A percentile compares a stretch with the other conserved stretches of the same genome.
These are phyloP conservation scores for Nemopilema nomurai DNA, from an alignment of 30 jellyfish, hydroid and myxozoan genomes.

Conservation along the genomic window DNA sequence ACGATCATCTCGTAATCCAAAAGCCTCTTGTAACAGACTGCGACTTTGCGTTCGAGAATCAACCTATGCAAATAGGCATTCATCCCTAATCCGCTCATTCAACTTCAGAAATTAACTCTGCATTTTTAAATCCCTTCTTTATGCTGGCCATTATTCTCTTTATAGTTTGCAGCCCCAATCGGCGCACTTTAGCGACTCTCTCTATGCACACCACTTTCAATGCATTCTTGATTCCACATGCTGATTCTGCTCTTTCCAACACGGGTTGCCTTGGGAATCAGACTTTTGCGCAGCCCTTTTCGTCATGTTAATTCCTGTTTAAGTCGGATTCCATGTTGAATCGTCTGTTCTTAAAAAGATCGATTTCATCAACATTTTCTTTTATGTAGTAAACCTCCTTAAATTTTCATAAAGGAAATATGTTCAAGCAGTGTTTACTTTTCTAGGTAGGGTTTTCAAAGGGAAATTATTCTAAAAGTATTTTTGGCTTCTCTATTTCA, in stretches of 20 bases:
- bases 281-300: neutral
- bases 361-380: no score
- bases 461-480: no score
- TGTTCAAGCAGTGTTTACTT: neutral
- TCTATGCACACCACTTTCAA: neutral
- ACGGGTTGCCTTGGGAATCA: neutral
- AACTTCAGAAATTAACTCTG: conserved; percentile 3
- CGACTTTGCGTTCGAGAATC: neutral
- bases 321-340: neutral
- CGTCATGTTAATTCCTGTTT: neutral
- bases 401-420: no score
- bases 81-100: neutral
- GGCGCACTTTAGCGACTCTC: neutral
- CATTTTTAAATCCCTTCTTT: conserved; percentile 6
- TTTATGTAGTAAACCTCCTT: no score
- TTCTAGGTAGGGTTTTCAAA: neutral
- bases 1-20: neutral
- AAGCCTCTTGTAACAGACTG: conserved; percentile 11
- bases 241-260: neutral
- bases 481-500: neutral
- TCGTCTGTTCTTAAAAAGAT: neutral
- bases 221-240: neutral
- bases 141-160: neutral
- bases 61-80: neutral
- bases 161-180: neutral